Base-by-base conservation (phyloP, 2,888 invertebrate genomes). In the Fragum fragum region DNA sequence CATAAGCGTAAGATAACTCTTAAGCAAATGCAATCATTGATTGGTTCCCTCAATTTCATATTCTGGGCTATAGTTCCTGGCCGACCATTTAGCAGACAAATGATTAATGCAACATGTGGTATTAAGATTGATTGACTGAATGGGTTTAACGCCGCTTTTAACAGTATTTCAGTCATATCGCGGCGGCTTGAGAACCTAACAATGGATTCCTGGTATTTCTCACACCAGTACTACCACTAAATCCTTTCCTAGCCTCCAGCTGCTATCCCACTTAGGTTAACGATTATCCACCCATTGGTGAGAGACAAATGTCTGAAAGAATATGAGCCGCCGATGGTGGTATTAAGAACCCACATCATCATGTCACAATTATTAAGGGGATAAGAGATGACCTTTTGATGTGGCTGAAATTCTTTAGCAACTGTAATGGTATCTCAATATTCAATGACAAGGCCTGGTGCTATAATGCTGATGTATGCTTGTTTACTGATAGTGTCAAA, bases 1-100 rank as follows among this genome's bases (percentile, higher is more conserved):
- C 52, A 29, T 6, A 42, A 57, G 14, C 21, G 47, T 18, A 78
- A 26, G n/a, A 26, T 52, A 18, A 72, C 42, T 1, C 36, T 71
- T 2, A 55, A 55, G 16, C 55, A 72, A 14, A 26, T 80, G 29
- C 72, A 76, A 23, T 75, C 73, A 59, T 36, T 59, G 14, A 18
- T 59, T 57, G 57, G 72, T 18, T 57, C 39, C 11, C n/a, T 72
- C 1, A 69, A 79, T 16, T 76, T 83, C 63, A 69, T 70, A 9
- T 81, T 78, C 53, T 39, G 81, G 16, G 84, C 78, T 21, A 76
- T n/a, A n/a, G n/a, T n/a, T n/a, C n/a, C n/a, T n/a, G n/a, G n/a
- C n/a, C n/a, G n/a, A n/a, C n/a, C n/a, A n/a, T n/a, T n/a, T n/a
- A n/a, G n/a, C n/a, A n/a, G n/a, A n/a, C n/a, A n/a, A n/a, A n/a